Percentiles rank a stretch among this genome's conserved stretches.
phyloP scores from a whole-genome alignment of 2,888 invertebrate species.

The Macrostomum cliftonense region DNA sequence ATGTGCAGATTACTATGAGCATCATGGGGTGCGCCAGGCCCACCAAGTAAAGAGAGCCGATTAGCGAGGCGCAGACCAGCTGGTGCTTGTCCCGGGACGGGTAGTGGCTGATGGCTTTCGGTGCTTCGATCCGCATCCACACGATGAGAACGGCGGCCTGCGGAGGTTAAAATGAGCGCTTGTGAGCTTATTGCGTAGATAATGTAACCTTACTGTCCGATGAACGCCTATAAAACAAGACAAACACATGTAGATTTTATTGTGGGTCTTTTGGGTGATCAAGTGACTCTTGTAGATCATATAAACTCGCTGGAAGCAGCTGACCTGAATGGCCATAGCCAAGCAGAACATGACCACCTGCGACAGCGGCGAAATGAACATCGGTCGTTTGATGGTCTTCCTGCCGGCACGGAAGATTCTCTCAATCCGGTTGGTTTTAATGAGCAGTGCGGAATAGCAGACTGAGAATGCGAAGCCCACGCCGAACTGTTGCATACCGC shows the following conservation, averaged over 20 bases:
- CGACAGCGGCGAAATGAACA: slow-evolving; percentile 39
- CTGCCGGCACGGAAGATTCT: slow-evolving; percentile 37
- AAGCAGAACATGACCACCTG: slow-evolving; percentile 37
- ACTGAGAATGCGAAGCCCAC: slow-evolving; percentile 37
- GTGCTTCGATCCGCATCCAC: slow-evolving; percentile 77
- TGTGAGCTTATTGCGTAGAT: too few relatives aligned
- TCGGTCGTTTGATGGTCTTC: slow-evolving; percentile 34
- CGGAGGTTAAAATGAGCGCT: too few relatives aligned
- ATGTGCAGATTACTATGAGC: slow-evolving; percentile 52
- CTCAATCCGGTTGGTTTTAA: slow-evolving; percentile 38
- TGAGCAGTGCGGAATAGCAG: slow-evolving; percentile 37
- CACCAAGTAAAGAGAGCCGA: slow-evolving; percentile 54
- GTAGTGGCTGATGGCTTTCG: slow-evolving; percentile 69
- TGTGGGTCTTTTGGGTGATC: too few relatives aligned
- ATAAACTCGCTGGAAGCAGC: background rate
- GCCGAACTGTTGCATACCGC: slow-evolving; percentile 35
- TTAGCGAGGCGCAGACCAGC: slow-evolving; percentile 56
- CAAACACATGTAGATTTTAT: too few relatives aligned
- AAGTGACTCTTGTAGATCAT: background rate
- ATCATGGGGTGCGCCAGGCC: slow-evolving; percentile 67
- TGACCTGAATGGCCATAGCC: slow-evolving; percentile 31
- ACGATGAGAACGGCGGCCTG: slow-evolving; percentile 55
- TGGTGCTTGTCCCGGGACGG: slow-evolving; percentile 77
- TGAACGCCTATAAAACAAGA: too few relatives aligned
- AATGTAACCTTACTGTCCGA: too few relatives aligned